Conservation (phyloP, 2,888 invertebrate genomes). For the Brachycybe producta region DNA sequence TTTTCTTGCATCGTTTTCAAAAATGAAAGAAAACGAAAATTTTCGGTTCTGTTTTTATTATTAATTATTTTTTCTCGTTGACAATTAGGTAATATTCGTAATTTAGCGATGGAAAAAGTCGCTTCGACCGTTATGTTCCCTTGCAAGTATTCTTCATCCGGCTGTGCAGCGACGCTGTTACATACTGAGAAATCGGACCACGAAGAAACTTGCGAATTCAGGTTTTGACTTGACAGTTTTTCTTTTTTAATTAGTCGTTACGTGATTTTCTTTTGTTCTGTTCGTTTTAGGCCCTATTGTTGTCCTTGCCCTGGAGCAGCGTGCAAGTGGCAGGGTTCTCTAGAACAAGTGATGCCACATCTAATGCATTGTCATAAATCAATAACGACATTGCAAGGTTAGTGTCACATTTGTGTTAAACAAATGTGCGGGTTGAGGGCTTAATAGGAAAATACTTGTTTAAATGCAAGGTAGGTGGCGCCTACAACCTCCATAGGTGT, state of each 20-base stretch:
- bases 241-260: not conserved
- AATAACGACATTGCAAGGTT: constrained; percentile 91
- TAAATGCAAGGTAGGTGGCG: no score
- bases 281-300: constrained; percentile 63
- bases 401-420: no score
- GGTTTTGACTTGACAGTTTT: constrained; percentile 27
- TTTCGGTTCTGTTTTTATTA: not conserved
- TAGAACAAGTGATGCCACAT: constrained; percentile 98
- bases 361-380: constrained; percentile 85
- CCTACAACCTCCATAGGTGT: no score
- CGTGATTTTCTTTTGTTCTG: not conserved
- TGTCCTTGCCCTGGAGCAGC: constrained; percentile 99
- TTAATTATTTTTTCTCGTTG: constrained; percentile 5
- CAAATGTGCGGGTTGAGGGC: no score
- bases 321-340: constrained; percentile 96
- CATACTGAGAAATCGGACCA: constrained; percentile 98
- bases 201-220: constrained; percentile 94
- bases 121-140: constrained; percentile 97
- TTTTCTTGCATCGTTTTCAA: not conserved
- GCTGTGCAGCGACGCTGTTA: constrained; percentile 79
- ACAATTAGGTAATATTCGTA: constrained; percentile 73
- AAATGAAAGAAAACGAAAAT: not conserved
- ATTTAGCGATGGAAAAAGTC: constrained; percentile 98
- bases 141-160: constrained; percentile 93
- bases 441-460: no score